Conservation (phyloP, 2,113 vertebrate genomes). For the Rafetus swinhoei region DNA sequence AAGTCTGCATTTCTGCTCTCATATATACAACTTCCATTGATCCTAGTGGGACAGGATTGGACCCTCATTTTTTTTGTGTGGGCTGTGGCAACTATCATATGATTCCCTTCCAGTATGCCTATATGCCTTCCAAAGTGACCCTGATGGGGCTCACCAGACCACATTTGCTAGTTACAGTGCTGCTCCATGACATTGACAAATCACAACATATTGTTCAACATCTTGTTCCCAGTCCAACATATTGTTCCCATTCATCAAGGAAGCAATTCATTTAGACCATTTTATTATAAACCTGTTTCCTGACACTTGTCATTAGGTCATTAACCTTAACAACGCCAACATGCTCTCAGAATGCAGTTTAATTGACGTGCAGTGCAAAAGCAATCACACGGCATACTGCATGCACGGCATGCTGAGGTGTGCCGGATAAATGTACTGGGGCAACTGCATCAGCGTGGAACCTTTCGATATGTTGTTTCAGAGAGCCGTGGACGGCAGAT, state of each 20-base stretch:
- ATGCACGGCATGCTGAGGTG: background rate
- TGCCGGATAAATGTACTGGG: background rate
- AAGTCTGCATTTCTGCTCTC: background rate
- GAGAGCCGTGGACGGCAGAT: background rate
- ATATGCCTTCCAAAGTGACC: conserved; percentile 49
- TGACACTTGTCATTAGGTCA: conserved; percentile 74
- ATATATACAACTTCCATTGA: background rate
- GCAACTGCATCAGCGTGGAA: background rate
- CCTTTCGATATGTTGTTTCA: background rate
- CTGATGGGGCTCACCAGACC: conserved; percentile 41
- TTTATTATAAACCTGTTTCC: conserved; percentile 75
- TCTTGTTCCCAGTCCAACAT: conserved; percentile 73
- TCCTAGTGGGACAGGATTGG: background rate
- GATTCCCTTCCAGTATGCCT: background rate
- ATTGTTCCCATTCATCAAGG: conserved; percentile 73
- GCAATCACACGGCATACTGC: conserved; percentile 7
- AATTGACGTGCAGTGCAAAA: conserved; percentile 58
- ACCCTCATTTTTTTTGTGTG: background rate
- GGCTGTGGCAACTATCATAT: background rate
- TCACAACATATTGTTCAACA: conserved; percentile 76
- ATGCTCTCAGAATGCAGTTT: conserved; percentile 65
- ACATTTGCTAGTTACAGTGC: conserved; percentile 23
- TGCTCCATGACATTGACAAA: conserved; percentile 68
- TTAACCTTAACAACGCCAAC: conserved; percentile 78
- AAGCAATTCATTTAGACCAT: conserved; percentile 65